Base-by-base conservation (phyloP, 2,797 vertebrate genomes). In the Bradypodion pumilum region DNA sequence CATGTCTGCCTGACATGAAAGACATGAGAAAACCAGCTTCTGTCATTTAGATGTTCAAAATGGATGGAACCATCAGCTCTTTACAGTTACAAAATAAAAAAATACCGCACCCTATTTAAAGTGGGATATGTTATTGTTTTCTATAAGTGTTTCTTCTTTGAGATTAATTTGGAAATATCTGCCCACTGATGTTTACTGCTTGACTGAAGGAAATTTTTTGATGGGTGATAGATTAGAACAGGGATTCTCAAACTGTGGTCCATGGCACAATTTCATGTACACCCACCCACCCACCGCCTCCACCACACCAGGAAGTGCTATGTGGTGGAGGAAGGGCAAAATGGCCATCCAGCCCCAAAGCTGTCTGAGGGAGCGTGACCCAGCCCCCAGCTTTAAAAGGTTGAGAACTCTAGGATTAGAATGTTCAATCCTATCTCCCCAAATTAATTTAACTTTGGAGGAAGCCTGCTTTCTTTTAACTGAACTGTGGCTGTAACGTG, bases 91-190 rank as follows among this genome's bases (percentile, higher is more conserved):
- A 82, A 10, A 62, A 52, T 37, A 16, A n/a, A n/a, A 49, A 44
- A n/a, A 44, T 1, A 37, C 16, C n/a, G 6, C 32, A 27, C 66
- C 35, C 9, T 37, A 10, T 82, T 8, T 29, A 63, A 32, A 46
- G 6, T 44, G 63, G 62, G 59, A 32, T 63, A 35, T 44, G 29
- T 63, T 63, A 23, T 1, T 49, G 27, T 74, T 52, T 76, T 80
- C 12, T 35, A 49, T 49, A 27, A 35, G 2, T 49, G 25, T 37
- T 80, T 52, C 46, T 29, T 70, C 10, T 19, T 74, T 63, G 59
- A 63, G 59, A 25, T 74, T 46, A 73, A 74, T 74, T 59, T 63
- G n/a, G 56, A 81, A 35, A 81, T 62, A 74, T 49, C 70, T 81
- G 13, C 19, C 32, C 10, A 76, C 19, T 56, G n/a, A 32, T 59